phyloP scores from a whole-genome alignment of 1,140 invertebrate genomes.

The Saccostrea cuccullata region DNA sequence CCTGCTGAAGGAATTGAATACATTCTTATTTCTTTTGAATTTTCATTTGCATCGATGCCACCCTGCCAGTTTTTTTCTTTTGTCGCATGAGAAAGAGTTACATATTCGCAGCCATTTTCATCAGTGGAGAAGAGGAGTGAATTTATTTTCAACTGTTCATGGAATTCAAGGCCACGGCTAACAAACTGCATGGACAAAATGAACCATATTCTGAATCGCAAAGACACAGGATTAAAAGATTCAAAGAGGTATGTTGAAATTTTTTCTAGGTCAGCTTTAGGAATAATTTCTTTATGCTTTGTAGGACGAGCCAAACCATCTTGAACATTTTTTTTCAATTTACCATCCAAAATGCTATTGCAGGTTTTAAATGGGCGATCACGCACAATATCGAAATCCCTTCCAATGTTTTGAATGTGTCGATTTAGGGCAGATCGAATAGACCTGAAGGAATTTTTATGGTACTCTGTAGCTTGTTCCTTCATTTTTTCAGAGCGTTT shows the following conservation, averaged over 20 bases:
- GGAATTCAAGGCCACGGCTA: conserved; percentile 38
- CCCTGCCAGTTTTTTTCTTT: conserved; percentile 42
- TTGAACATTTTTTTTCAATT: neutral
- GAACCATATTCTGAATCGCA: conserved; percentile 43
- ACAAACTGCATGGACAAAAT: neutral
- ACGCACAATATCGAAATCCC: conserved; percentile 44
- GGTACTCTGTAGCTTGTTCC: conserved; percentile 25
- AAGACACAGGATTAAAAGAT: conserved; percentile 16
- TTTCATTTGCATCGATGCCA: neutral
- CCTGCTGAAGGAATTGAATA: conserved; percentile 19
- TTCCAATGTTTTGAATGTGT: conserved; percentile 41
- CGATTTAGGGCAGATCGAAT: conserved; percentile 41
- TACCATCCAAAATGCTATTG: too few relatives aligned
- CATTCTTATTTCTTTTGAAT: conserved; percentile 37
- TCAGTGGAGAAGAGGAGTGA: conserved; percentile 36
- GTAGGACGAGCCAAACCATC: conserved; percentile 29
- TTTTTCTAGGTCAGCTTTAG: conserved; percentile 18
- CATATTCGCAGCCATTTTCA: conserved; percentile 41
- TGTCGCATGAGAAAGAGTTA: neutral
- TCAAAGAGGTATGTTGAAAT: conserved; percentile 42
- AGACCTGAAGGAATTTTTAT: conserved; percentile 34
- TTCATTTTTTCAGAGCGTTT: neutral
- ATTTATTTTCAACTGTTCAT: conserved; percentile 41
- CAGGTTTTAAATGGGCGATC: neutral
- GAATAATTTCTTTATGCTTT: conserved; percentile 45